A percentile compares a stretch with the other conserved stretches of the same genome.
These are phyloP conservation scores for Elaphurus davidianus DNA, from an alignment of 2,113 vertebrate genomes.

Conservation along the genomic window DNA sequence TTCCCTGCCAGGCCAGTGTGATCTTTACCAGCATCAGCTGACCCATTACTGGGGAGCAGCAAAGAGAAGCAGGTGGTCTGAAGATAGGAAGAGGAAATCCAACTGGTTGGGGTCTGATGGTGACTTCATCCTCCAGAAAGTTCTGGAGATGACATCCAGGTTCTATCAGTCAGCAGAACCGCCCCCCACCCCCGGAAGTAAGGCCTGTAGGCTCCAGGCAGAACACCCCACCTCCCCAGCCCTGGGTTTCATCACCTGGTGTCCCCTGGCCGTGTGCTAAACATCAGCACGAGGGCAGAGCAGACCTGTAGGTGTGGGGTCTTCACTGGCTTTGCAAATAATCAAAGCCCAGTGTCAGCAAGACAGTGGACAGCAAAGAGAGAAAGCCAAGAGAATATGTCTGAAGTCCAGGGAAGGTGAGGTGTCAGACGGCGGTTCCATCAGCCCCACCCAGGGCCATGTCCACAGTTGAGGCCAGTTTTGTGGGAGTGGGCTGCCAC, in stretches of 20 bases:
- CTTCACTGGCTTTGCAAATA: neutral
- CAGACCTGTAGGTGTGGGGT: neutral
- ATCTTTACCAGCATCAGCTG: neutral
- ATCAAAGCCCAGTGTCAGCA: neutral
- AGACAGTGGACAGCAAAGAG: neutral
- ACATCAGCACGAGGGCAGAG: neutral
- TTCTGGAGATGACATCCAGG: neutral
- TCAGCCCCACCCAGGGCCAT: neutral
- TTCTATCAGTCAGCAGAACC: neutral
- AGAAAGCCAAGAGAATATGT: neutral
- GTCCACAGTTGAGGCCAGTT: neutral
- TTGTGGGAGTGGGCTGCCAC: neutral
- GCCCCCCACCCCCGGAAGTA: neutral
- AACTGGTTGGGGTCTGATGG: neutral
- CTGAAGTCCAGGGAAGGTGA: neutral
- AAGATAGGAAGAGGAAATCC: neutral
- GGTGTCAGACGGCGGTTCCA: neutral
- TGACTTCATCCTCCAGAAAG: neutral
- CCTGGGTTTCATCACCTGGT: neutral
- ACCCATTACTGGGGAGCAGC: neutral
- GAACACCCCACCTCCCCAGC: neutral
- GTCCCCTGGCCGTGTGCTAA: neutral
- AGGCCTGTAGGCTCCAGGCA: neutral
- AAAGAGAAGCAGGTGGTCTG: neutral
- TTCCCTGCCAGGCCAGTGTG: neutral